Evolutionary conservation across 2,888 invertebrate genomes (phyloP).

Genomic region (Xiphydria camelus): DNA sequence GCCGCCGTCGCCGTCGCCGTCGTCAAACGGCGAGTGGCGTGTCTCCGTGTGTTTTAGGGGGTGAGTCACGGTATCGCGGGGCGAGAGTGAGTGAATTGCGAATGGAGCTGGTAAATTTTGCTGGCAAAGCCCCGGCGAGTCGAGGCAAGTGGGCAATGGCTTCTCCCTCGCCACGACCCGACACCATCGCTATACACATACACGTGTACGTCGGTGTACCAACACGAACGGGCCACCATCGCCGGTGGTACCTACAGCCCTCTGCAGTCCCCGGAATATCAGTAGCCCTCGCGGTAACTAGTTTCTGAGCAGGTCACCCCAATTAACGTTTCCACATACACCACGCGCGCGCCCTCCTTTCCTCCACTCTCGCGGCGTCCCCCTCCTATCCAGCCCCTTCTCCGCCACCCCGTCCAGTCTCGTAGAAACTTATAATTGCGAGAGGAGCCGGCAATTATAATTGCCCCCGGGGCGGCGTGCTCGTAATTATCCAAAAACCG

Average conservation of each 20-base stretch:
- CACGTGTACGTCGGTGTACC: too few relatives aligned
- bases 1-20: too few relatives aligned
- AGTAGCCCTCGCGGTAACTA: slow-evolving; percentile 48
- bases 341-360: slow-evolving; percentile 18
- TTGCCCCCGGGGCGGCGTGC: slow-evolving; percentile 51
- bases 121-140: slow-evolving; percentile 11
- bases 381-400: slow-evolving; percentile 12
- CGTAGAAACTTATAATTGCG: slow-evolving; percentile 58
- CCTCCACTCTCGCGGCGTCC: slow-evolving; percentile 8
- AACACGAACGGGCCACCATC: too few relatives aligned
- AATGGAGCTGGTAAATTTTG: slow-evolving; percentile 9
- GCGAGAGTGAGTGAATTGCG: slow-evolving; percentile 14
- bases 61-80: slow-evolving; percentile 6
- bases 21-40: slow-evolving; percentile 14
- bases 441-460: slow-evolving; percentile 59
- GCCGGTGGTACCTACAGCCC: too few relatives aligned
- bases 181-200: too few relatives aligned
- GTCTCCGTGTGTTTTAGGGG: slow-evolving; percentile 5
- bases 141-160: slow-evolving; percentile 18
- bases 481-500: slow-evolving; percentile 54
- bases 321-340: slow-evolving; percentile 57
- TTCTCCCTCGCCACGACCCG: too few relatives aligned
- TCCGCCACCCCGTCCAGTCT: slow-evolving; percentile 33
- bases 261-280: slow-evolving; percentile 14
- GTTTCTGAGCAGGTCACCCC: slow-evolving; percentile 58